Evolutionary conservation across 2,888 invertebrate species (phyloP).

Genomic region (Lacanobia oleracea): DNA sequence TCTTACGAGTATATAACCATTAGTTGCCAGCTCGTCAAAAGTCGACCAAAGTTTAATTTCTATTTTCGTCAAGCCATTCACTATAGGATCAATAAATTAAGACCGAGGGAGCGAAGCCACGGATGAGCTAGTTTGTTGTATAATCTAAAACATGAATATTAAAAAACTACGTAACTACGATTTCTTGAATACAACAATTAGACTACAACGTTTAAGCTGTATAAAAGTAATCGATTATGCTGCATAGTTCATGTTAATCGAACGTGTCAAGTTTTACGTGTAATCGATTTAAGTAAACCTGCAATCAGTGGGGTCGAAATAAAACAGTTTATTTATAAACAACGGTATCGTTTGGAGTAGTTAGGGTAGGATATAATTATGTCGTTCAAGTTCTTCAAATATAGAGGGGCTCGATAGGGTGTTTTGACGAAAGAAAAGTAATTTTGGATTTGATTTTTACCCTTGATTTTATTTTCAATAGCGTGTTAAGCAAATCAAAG

Average conservation of each 20-base stretch:
- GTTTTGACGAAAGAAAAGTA: slow-evolving; percentile 4
- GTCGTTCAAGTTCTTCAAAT: slow-evolving; percentile 37
- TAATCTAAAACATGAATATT: slow-evolving; percentile 47
- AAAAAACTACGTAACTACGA: slow-evolving; percentile 43
- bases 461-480: slow-evolving; percentile 32
- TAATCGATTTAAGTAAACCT: slow-evolving; percentile 46
- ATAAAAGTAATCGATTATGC: slow-evolving; percentile 41
- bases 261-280: slow-evolving; percentile 37
- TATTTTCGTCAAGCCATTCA: slow-evolving; percentile 30
- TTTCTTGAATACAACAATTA: slow-evolving; percentile 43
- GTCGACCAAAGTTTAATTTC: slow-evolving; percentile 19
- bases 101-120: slow-evolving; percentile 26
- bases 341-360: slow-evolving; percentile 20
- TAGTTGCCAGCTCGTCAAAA: slow-evolving; percentile 21
- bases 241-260: slow-evolving; percentile 51
- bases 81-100: slow-evolving; percentile 39
- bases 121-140: slow-evolving; percentile 46
- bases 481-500: slow-evolving; percentile 3
- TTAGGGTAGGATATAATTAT: slow-evolving; percentile 44
- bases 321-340: slow-evolving; percentile 46
- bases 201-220: slow-evolving; percentile 47
- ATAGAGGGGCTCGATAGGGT: slow-evolving; percentile 20
- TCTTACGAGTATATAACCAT: slow-evolving; percentile 4
- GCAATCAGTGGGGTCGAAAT: slow-evolving; percentile 28
- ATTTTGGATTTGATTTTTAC: slow-evolving; percentile 24